These are phyloP conservation scores for Bradynema listronoti DNA, from an alignment of 1,140 invertebrate genomes.

Conservation along the genomic window DNA sequence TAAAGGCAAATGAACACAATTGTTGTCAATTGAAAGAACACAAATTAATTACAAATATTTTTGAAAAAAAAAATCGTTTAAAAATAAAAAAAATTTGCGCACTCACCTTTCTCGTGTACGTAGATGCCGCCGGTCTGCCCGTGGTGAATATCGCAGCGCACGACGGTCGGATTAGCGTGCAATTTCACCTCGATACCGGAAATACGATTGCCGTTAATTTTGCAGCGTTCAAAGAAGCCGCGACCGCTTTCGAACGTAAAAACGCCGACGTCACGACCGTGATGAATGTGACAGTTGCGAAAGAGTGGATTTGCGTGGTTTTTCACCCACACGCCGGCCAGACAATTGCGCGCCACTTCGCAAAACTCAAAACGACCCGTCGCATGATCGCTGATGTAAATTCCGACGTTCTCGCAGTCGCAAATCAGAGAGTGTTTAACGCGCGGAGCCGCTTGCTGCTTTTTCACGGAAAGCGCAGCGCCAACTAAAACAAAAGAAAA, in stretches of 20 bases:
- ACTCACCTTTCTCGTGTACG: slow-evolving; percentile 79
- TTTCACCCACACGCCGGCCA: slow-evolving; percentile 98
- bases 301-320: slow-evolving; percentile 97
- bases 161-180: slow-evolving; percentile 93
- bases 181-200: slow-evolving; percentile 92
- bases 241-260: slow-evolving; percentile 97
- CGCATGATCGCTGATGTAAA: slow-evolving; percentile 85
- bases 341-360: slow-evolving; percentile 70
- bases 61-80: background rate
- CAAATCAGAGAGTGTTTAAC: slow-evolving; percentile 70
- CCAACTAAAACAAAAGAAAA: slow-evolving; percentile 67
- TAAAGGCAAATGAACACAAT: background rate
- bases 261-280: slow-evolving; percentile 93
- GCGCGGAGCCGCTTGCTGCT: slow-evolving; percentile 78
- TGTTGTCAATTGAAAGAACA: background rate
- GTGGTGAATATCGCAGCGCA: slow-evolving; percentile 95
- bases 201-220: slow-evolving; percentile 96
- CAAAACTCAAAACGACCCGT: slow-evolving; percentile 59
- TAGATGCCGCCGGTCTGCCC: slow-evolving; percentile 97
- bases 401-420: slow-evolving; percentile 88
- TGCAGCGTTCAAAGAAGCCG: slow-evolving; percentile 95
- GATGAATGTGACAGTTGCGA: slow-evolving; percentile 96
- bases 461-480: slow-evolving; percentile 90
- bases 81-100: background rate
- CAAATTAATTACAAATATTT: background rate